These are phyloP conservation scores for Nowickia ferox DNA, from an alignment of 2,888 invertebrate genomes.

Conservation along the genomic window DNA sequence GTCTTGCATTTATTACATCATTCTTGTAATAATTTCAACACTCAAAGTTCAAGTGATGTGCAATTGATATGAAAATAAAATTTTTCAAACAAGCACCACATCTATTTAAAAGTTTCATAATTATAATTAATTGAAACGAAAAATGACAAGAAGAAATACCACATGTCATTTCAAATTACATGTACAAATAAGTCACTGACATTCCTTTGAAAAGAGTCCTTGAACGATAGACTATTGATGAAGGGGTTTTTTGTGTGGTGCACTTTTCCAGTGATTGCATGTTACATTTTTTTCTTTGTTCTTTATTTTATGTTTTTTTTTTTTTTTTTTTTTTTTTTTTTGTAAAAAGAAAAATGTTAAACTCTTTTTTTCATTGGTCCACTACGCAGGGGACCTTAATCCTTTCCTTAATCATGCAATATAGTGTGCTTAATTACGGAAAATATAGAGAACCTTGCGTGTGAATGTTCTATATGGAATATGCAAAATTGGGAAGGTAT, in stretches of 20 bases:
- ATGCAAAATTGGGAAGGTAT: too few species aligned
- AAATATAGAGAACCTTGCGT: too few species aligned
- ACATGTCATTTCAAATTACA: slow-evolving; percentile 13
- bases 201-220: slow-evolving; percentile 53
- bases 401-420: too few species aligned
- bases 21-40: background rate
- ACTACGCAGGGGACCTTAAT: too few species aligned
- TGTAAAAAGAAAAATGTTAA: background rate
- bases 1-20: background rate
- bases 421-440: too few species aligned
- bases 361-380: too few species aligned
- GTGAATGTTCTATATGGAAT: too few species aligned
- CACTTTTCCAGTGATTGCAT: background rate
- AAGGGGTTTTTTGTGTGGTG: background rate
- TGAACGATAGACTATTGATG: slow-evolving; percentile 48
- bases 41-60: background rate
- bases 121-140: slow-evolving; percentile 47
- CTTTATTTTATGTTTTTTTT: background rate
- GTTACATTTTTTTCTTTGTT: background rate
- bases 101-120: background rate
- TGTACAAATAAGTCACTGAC: slow-evolving; percentile 45
- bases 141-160: slow-evolving; percentile 22
- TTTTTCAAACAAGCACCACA: background rate
- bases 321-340: background rate
- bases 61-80: slow-evolving; percentile 24